These are phyloP conservation scores for Harpagus bidentatus DNA, from an alignment of 2,113 vertebrate genomes.

Conservation along the genomic window DNA sequence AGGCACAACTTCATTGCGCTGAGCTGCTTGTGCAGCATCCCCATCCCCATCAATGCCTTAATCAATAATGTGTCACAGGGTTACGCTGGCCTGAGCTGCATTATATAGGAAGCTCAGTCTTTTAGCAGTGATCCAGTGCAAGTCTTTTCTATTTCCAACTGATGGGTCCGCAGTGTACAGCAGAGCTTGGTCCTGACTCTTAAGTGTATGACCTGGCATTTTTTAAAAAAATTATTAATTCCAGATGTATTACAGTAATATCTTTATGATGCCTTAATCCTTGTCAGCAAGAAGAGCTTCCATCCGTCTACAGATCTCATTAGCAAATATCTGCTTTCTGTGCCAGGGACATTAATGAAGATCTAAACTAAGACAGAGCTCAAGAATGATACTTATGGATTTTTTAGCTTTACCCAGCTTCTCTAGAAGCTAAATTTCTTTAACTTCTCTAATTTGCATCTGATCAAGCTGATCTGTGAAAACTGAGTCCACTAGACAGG, in stretches of 20 bases:
- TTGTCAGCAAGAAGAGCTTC: background rate
- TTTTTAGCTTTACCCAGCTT: background rate
- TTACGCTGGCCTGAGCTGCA: background rate
- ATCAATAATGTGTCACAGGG: background rate
- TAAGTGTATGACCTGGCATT: background rate
- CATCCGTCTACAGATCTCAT: background rate
- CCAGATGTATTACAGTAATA: background rate
- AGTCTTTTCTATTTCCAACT: background rate
- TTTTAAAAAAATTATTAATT: background rate
- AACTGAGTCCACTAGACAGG: background rate
- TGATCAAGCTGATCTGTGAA: background rate
- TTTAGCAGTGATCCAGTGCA: background rate
- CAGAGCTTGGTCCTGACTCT: background rate
- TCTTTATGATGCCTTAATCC: background rate
- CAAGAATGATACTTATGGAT: background rate
- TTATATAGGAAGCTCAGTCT: background rate
- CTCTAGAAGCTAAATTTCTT: background rate
- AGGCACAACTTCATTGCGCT: rapidly evolving
- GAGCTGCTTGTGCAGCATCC: background rate
- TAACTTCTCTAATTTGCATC: background rate
- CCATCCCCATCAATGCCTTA: background rate
- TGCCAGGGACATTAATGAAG: background rate
- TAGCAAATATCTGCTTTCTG: background rate
- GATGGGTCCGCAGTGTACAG: background rate
- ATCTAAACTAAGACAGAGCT: background rate